Conservation (phyloP, 1,140 invertebrate genomes). For the Arion vulgaris region DNA sequence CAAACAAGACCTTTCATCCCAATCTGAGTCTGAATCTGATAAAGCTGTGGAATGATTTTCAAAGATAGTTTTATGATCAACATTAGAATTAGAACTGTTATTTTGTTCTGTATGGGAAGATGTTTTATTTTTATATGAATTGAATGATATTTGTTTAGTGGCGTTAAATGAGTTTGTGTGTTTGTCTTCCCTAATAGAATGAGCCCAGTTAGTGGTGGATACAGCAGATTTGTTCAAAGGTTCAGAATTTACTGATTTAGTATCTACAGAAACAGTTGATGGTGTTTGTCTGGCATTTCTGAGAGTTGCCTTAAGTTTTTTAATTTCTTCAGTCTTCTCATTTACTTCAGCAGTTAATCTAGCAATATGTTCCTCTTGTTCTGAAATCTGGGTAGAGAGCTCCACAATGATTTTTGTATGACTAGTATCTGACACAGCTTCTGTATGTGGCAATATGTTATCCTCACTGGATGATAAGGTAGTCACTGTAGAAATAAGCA, state of each 20-base stretch:
- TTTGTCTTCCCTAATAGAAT: neutral
- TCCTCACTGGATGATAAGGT: neutral
- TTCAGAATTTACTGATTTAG: neutral
- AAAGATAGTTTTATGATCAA: neutral
- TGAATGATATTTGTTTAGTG: neutral
- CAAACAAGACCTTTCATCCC: neutral
- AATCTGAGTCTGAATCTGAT: conserved; percentile 39
- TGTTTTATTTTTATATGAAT: neutral
- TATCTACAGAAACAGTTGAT: neutral
- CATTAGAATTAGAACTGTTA: neutral
- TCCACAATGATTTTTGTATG: conserved; percentile 38
- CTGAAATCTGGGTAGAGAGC: conserved; percentile 27
- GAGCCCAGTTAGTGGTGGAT: neutral
- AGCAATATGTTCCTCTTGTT: conserved; percentile 24
- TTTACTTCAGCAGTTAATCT: neutral
- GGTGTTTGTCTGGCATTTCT: neutral
- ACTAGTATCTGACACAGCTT: neutral
- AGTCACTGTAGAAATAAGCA: neutral
- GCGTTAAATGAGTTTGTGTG: neutral
- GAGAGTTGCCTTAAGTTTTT: neutral
- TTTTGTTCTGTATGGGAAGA: neutral
- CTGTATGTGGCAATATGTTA: neutral
- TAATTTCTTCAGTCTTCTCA: conserved; percentile 13
- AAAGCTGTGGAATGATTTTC: conserved; percentile 11
- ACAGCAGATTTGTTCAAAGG: neutral